Evolutionary conservation across 2,797 vertebrate species (phyloP).

Genomic region (Lerista edwardsae): DNA sequence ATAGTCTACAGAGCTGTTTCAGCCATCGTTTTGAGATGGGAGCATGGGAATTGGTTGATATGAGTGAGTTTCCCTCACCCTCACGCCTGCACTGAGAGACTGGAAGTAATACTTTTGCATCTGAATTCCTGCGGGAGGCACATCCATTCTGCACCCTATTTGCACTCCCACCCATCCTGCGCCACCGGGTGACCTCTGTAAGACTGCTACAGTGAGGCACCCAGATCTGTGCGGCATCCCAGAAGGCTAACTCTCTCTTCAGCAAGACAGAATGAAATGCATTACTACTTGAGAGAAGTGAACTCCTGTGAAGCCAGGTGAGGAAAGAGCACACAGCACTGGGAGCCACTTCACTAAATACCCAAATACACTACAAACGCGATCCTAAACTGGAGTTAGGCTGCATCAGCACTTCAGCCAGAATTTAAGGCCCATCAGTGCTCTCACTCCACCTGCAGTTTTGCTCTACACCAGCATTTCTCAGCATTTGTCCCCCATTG

Average conservation of each 20-base stretch:
- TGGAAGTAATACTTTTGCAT: conserved; percentile 53
- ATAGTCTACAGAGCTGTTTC: conserved; percentile 16
- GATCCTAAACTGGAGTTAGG: too few relatives aligned
- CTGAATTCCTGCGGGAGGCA: neutral
- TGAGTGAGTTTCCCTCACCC: conserved; percentile 17
- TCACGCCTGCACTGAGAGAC: conserved; percentile 4
- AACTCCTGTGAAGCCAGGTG: neutral
- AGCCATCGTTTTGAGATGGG: conserved; percentile 7
- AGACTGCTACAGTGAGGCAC: neutral
- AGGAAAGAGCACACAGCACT: neutral
- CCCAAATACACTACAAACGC: too few relatives aligned
- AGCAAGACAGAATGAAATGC: conserved; percentile 9
- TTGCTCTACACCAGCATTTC: neutral
- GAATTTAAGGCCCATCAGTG: neutral
- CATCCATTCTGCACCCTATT: neutral
- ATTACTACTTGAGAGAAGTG: conserved; percentile 22
- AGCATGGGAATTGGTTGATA: neutral
- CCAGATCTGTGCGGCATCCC: neutral
- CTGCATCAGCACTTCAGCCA: neutral
- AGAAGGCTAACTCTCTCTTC: conserved; percentile 7
- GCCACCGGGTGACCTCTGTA: neutral
- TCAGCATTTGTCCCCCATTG: too few relatives aligned
- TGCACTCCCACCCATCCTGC: neutral
- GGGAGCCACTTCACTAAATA: neutral
- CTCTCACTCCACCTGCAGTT: neutral